Conservation (phyloP, 1,140 invertebrate species). For the Ruditapes philippinarum region DNA sequence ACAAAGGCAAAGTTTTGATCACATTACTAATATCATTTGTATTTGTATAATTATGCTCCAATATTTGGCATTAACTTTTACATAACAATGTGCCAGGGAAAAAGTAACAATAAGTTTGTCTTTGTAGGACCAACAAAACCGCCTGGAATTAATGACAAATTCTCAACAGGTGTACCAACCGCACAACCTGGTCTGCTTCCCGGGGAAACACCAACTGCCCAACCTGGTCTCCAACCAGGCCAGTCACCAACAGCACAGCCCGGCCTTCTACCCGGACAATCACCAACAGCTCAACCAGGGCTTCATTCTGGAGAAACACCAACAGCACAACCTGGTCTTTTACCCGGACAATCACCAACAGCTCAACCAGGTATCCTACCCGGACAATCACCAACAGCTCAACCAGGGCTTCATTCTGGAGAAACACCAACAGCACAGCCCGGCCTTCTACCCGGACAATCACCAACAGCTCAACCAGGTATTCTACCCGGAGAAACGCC, state of each 20-base stretch:
- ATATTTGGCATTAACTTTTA: too few species aligned
- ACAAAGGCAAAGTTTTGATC: too few species aligned
- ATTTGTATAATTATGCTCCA: too few species aligned
- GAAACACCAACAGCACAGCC: background rate
- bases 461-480: constrained; percentile 1
- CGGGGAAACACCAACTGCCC: background rate
- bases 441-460: background rate
- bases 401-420: background rate
- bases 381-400: background rate
- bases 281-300: background rate
- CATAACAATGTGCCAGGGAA: too few species aligned
- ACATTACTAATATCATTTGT: too few species aligned
- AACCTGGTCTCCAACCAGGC: background rate
- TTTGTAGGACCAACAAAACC: background rate
- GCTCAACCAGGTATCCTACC: constrained; percentile 21
- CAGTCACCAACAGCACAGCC: constrained; percentile 20
- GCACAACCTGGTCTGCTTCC: background rate
- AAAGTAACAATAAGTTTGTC: too few species aligned
- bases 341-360: constrained; percentile 10
- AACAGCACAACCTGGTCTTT: constrained; percentile 55
- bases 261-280: background rate
- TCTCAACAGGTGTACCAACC: background rate
- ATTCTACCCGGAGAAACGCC: background rate
- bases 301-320: background rate
- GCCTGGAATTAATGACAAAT: background rate